Conservation (phyloP, 2,888 invertebrate genomes). For the Iselma pallidipennis region DNA sequence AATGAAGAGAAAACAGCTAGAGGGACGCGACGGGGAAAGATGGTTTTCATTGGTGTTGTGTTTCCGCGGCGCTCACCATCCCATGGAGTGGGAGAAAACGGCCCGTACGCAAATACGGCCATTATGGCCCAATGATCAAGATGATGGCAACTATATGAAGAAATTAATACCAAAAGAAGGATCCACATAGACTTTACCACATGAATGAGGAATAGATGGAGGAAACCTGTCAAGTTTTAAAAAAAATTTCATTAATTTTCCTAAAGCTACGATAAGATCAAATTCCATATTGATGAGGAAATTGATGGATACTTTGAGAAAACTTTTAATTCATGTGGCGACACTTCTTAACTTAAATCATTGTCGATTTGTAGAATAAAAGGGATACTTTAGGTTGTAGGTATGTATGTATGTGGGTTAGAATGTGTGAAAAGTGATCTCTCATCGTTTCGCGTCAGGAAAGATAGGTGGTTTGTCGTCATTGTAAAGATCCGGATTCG, state of each 20-base stretch:
- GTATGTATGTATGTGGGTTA: background rate
- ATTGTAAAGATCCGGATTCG: conserved; percentile 20
- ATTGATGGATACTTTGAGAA: background rate
- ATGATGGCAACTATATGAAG: background rate
- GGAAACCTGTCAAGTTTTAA: background rate
- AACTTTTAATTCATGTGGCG: background rate
- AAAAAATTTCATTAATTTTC: no score
- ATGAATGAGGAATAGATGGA: background rate
- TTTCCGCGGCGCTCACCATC: conserved; percentile 46
- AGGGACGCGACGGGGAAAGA: conserved; percentile 52
- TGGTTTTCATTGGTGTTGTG: conserved; percentile 54
- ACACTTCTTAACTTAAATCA: background rate
- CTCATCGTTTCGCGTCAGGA: background rate
- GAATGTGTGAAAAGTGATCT: background rate
- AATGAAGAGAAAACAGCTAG: conserved; percentile 55
- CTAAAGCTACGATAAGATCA: no score
- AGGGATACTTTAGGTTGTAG: background rate
- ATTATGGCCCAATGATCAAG: conserved; percentile 43
- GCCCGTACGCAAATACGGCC: conserved; percentile 56
- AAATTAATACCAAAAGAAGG: background rate
- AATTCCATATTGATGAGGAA: background rate
- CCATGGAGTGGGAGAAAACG: conserved; percentile 38
- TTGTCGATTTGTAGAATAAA: background rate
- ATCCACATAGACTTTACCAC: background rate
- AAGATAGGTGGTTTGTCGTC: background rate